Conservation (phyloP, 2,113 vertebrate species). For the Syngnathus floridae region DNA sequence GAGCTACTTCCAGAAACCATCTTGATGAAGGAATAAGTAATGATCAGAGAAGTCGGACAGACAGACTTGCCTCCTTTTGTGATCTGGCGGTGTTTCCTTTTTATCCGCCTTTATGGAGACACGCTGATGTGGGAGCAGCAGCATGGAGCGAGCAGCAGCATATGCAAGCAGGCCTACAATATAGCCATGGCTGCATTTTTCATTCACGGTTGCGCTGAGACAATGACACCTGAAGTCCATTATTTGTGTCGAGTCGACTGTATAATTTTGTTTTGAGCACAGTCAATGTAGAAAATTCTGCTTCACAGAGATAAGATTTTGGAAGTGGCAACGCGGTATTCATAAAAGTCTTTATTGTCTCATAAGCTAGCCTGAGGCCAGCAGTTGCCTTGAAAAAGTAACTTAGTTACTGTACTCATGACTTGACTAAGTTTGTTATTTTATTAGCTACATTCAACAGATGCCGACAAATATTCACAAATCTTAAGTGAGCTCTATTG, state of each 20-base stretch:
- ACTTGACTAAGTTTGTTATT: too few relatives aligned
- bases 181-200: constrained; percentile 22
- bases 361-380: neutral
- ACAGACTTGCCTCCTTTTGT: constrained; percentile 43
- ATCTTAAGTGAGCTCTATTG: neutral
- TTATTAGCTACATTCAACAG: too few relatives aligned
- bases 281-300: neutral
- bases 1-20: constrained; percentile 17
- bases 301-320: neutral
- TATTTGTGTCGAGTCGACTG: too few relatives aligned
- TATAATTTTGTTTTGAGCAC: too few relatives aligned
- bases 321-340: neutral
- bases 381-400: too few relatives aligned
- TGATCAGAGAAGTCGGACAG: constrained; percentile 44
- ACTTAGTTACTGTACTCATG: too few relatives aligned
- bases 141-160: constrained; percentile 42
- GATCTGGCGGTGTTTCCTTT: constrained; percentile 47
- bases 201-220: constrained; percentile 16
- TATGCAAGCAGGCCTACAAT: constrained; percentile 32
- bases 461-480: neutral
- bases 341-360: neutral
- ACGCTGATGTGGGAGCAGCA: constrained; percentile 41
- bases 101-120: constrained; percentile 45
- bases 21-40: constrained; percentile 42
- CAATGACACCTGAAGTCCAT: too few relatives aligned